Percentiles rank a stretch among this genome's conserved stretches.
phyloP scores from a whole-genome alignment of 2,113 vertebrate genomes.

The Ia io region DNA sequence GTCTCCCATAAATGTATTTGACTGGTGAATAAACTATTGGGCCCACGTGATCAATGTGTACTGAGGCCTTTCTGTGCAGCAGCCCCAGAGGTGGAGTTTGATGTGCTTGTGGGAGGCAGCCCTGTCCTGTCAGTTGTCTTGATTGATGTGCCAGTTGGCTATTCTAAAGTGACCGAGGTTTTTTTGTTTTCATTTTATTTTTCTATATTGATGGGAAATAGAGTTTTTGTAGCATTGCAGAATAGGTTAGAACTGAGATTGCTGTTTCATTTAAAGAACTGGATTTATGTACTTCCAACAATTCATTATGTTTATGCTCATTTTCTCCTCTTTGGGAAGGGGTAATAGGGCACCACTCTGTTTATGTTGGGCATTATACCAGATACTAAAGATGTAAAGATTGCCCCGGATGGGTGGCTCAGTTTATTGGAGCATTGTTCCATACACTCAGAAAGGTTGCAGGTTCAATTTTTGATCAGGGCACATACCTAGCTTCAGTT shows the following conservation, averaged over 20 bases:
- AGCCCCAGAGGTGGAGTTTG: neutral
- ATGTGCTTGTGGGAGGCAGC: neutral
- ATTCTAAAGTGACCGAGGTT: neutral
- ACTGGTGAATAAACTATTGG: neutral
- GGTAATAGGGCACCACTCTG: neutral
- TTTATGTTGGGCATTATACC: neutral
- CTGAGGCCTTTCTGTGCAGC: fast-evolving
- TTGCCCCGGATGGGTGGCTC: too few relatives aligned
- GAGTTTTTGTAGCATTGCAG: neutral
- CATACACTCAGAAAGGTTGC: too few relatives aligned
- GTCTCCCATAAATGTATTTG: neutral
- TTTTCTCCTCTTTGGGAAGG: neutral
- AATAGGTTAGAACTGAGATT: neutral
- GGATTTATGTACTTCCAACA: neutral
- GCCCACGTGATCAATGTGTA: neutral
- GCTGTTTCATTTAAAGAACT: neutral
- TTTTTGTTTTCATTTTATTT: neutral
- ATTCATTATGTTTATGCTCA: neutral
- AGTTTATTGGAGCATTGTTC: too few relatives aligned
- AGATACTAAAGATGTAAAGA: neutral
- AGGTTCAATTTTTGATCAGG: too few relatives aligned
- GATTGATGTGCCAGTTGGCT: too few relatives aligned
- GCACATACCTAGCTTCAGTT: too few relatives aligned
- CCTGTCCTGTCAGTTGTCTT: neutral
- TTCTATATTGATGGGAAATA: neutral